phyloP scores from a whole-genome alignment of 2,888 invertebrate species.

The Diabrotica balteata region DNA sequence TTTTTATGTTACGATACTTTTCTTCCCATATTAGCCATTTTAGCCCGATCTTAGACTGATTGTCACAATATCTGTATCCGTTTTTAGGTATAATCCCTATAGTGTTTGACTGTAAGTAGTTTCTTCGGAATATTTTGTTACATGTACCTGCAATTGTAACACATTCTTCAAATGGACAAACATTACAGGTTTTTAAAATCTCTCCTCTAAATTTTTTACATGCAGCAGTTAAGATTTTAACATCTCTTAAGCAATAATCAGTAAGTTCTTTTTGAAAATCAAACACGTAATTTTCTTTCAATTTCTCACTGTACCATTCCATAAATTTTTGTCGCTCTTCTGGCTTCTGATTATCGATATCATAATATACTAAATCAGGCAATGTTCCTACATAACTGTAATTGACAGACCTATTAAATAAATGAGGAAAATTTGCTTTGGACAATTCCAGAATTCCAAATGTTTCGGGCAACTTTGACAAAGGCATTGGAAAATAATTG shows the following conservation, averaged over 20 bases:
- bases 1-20: not conserved
- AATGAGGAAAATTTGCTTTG: constrained; percentile 42
- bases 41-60: constrained; percentile 16
- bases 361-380: not conserved
- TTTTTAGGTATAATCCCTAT: constrained; percentile 46
- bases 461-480: constrained; percentile 31
- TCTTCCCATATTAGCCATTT: constrained; percentile 36
- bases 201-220: constrained; percentile 44
- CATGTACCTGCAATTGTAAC: constrained; percentile 46
- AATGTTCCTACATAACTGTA: not conserved
- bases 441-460: constrained; percentile 32
- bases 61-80: constrained; percentile 21
- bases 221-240: constrained; percentile 44
- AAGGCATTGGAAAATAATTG: constrained; percentile 12
- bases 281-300: constrained; percentile 30
- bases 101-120: constrained; percentile 42
- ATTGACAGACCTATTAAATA: constrained; percentile 4
- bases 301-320: too few species aligned
- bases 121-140: constrained; percentile 40
- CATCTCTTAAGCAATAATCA: constrained; percentile 40
- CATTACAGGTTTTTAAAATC: constrained; percentile 38
- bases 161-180: constrained; percentile 44
- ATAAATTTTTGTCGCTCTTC: not conserved
- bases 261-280: constrained; percentile 46
- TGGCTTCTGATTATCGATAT: not conserved